These are phyloP conservation scores for Ennomos erosarius DNA, from an alignment of 2,888 invertebrate genomes.

Conservation along the genomic window DNA sequence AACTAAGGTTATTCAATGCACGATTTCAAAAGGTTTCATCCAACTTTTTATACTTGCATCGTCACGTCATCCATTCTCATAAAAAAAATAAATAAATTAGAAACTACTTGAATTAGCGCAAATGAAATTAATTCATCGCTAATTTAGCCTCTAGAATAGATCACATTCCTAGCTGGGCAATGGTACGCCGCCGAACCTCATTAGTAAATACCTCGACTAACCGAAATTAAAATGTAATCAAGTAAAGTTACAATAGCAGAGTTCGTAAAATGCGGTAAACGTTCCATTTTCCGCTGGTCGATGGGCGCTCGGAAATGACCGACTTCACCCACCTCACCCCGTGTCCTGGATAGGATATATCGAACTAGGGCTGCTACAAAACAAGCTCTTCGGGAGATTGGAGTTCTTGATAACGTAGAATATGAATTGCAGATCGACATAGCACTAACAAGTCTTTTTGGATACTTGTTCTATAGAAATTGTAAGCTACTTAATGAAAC, in stretches of 20 bases:
- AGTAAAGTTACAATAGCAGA: constrained; percentile 4
- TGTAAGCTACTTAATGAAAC: no score
- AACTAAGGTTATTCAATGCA: no score
- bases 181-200: constrained; percentile 7
- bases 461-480: no score
- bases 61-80: no score
- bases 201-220: constrained; percentile 13
- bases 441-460: no score
- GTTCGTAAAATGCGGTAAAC: constrained; percentile 25
- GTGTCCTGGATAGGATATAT: constrained; percentile 43
- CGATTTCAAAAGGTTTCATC: no score
- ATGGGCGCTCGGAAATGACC: constrained; percentile 36
- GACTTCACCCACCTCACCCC: constrained; percentile 35
- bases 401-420: constrained; percentile 3
- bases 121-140: background rate
- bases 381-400: background rate
- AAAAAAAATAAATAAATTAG: no score
- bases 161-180: constrained; percentile 12
- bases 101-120: background rate
- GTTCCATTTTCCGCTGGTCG: constrained; percentile 37
- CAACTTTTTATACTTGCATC: no score
- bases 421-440: background rate
- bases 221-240: constrained; percentile 26
- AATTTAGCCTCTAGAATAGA: constrained; percentile 3
- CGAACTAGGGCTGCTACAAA: constrained; percentile 20